Conservation (phyloP, 2,797 vertebrate genomes). For the Tinamus major region DNA sequence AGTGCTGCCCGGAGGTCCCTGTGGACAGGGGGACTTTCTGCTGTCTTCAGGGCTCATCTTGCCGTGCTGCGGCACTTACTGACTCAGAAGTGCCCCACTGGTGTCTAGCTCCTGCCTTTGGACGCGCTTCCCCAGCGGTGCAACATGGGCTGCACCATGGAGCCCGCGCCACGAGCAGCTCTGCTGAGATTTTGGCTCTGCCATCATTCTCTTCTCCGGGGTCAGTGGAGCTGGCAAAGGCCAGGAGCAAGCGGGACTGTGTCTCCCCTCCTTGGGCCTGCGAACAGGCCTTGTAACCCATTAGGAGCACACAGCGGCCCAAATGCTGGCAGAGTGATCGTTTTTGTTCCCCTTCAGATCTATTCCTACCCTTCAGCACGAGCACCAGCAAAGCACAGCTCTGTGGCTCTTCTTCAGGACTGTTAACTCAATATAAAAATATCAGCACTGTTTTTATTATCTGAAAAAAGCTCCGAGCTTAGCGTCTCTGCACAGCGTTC, state of each 20-base stretch:
- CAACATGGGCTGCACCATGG: constrained; percentile 14
- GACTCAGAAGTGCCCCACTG: not conserved
- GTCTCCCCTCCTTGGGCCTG: constrained; percentile 3
- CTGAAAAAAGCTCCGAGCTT: constrained; percentile 46
- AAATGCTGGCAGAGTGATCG: not conserved
- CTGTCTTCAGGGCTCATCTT: not conserved
- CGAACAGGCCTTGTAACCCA: constrained; percentile 33
- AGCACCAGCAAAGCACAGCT: constrained; percentile 47
- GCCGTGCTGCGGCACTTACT: no score
- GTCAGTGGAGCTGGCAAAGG: constrained; percentile 50
- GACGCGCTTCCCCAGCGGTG: constrained; percentile 55
- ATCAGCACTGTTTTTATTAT: constrained; percentile 74
- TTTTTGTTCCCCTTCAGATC: constrained; percentile 44
- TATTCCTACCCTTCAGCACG: constrained; percentile 20
- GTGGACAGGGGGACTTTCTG: not conserved
- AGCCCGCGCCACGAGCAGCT: constrained; percentile 48
- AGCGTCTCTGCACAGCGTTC: constrained; percentile 53
- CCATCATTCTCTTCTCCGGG: constrained; percentile 46
- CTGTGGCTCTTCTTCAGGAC: constrained; percentile 70
- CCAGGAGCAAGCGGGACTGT: not conserved
- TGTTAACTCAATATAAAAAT: constrained; percentile 72
- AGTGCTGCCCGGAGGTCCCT: not conserved
- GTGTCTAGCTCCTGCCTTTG: constrained; percentile 39
- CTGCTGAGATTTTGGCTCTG: constrained; percentile 49
- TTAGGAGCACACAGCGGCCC: not conserved